Conservation (phyloP, 2,113 vertebrate genomes). For the Pomatorhinus ruficollis region DNA sequence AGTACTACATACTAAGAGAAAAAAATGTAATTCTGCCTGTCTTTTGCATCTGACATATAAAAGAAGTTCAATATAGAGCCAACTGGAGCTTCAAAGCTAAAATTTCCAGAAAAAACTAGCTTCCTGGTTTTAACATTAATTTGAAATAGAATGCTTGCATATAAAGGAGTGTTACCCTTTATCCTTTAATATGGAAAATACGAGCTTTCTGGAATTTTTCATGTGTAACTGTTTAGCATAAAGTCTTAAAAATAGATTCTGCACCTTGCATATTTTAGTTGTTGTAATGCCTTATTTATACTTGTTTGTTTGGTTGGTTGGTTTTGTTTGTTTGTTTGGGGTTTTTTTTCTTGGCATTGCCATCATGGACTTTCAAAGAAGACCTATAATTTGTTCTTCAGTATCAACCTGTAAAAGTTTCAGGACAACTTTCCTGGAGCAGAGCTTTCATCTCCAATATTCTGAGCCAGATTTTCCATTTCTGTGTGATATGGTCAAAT, state of each 20-base stretch:
- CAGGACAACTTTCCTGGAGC: neutral
- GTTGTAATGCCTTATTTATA: neutral
- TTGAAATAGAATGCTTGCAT: neutral
- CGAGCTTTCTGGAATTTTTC: neutral
- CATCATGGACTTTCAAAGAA: neutral
- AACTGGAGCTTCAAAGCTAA: neutral
- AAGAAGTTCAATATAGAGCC: neutral
- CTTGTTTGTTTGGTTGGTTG: no score
- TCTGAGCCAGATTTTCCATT: neutral
- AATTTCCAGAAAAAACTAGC: neutral
- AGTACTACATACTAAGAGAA: neutral
- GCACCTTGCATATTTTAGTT: neutral
- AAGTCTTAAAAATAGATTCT: neutral
- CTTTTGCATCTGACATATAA: neutral
- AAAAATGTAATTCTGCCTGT: neutral
- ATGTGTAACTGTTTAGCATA: neutral
- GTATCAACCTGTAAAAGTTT: neutral
- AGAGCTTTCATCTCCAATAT: neutral
- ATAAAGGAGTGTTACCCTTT: neutral
- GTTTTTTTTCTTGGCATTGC: neutral
- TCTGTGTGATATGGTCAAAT: neutral
- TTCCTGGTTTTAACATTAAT: neutral
- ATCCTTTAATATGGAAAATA: neutral
- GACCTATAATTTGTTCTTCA: neutral
- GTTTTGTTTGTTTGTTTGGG: no score